Conservation (phyloP, 2,113 vertebrate genomes). For the Callipepla squamata region DNA sequence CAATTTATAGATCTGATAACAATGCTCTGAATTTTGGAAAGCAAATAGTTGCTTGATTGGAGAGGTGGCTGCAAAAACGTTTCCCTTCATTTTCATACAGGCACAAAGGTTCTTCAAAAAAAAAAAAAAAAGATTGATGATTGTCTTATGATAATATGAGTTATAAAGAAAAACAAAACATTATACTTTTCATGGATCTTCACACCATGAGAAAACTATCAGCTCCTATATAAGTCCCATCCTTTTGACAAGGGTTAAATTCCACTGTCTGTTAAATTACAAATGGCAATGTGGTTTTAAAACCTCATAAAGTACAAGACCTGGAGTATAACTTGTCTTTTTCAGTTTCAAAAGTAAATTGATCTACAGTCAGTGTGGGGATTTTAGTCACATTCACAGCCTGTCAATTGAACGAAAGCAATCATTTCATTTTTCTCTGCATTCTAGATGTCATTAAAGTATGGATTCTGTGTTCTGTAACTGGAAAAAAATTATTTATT, state of each 20-base stretch:
- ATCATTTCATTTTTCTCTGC: constrained; percentile 56
- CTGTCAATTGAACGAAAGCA: constrained; percentile 63
- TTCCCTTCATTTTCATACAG: background rate
- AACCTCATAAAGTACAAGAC: constrained; percentile 29
- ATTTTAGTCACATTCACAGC: constrained; percentile 57
- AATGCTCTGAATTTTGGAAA: background rate
- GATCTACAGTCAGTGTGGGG: constrained; percentile 51
- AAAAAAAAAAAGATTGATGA: fast-evolving
- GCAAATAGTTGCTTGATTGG: background rate
- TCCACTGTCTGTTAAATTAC: constrained; percentile 9
- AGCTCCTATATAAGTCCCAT: background rate
- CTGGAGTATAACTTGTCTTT: background rate
- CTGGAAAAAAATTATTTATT: constrained; percentile 53
- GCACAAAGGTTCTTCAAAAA: background rate
- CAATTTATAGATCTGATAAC: background rate
- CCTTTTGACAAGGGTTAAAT: constrained; percentile 33
- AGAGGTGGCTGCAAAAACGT: background rate
- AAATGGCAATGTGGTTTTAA: constrained; percentile 36
- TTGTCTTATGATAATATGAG: background rate
- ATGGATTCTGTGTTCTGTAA: constrained; percentile 15
- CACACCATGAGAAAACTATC: background rate
- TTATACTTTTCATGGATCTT: constrained; percentile 2
- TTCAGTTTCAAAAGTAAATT: constrained; percentile 61
- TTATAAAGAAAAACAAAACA: background rate
- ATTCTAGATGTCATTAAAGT: constrained; percentile 28